Evolutionary conservation across 2,113 vertebrate species (phyloP), one percentile per base, ranked within the genome.

Genomic region (Thomomys bottae): DNA sequence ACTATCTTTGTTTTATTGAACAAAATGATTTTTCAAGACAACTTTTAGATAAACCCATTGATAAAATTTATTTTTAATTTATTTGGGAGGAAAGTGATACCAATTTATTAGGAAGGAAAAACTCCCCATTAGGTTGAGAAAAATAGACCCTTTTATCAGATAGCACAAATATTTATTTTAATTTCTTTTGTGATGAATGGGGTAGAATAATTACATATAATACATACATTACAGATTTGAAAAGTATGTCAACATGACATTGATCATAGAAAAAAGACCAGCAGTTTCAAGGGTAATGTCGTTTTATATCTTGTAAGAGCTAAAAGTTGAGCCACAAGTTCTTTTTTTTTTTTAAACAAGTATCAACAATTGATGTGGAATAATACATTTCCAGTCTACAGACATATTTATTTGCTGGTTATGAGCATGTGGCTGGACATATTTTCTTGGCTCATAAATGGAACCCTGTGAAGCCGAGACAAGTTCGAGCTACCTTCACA

Each of bases 1-100:
- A 67, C 66, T 34, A 61, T 91, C 95, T 95, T 90, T 59, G 64
- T 96, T 96, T 96, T 93, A 45, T 59, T 70, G 40, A 88, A 20
- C 92, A 92, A 95, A 45, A 49, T 54, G 67, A 87, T 88, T 85
- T 75, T 94, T 91, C 28, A 92, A 94, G 94, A 49, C 4, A 49
- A 87, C 14, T 54, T 54, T 54, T 15, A 54, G 49, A 54, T 54
- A 54, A 54, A 54, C 17, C 49, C 49, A 54, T 4, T 54, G 49
- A 54, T 15, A 54, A 45, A 45, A 45, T 8, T 45, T 45, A n/a
- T n/a, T 45, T 70, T 87, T 57, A 95, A 45, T 11, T 85, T 38
- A 83, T 75, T 89, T 95, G 75, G 9, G 91, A 90, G 49, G 70
- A 59, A 87, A 32, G 30, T 49, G 57, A 81, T 85, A 38, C 36